phyloP scores from a whole-genome alignment of 2,888 invertebrate genomes.

The Argynnis bischoffii region DNA sequence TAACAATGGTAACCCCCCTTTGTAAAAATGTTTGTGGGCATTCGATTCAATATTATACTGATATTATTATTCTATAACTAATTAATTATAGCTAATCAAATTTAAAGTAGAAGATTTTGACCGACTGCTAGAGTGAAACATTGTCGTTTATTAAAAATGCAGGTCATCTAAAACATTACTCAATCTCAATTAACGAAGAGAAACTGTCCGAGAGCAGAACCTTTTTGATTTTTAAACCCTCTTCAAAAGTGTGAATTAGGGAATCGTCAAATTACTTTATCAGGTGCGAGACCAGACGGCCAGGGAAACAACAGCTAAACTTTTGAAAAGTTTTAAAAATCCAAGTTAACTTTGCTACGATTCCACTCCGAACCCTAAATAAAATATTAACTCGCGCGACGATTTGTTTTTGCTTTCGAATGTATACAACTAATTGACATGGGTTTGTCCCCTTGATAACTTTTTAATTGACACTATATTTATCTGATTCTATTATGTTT shows the following conservation, averaged over 20 bases:
- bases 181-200: constrained; percentile 60
- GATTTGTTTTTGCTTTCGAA: constrained; percentile 63
- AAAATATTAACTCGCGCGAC: constrained; percentile 68
- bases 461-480: constrained; percentile 31
- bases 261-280: constrained; percentile 78
- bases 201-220: constrained; percentile 43
- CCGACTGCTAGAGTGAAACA: not conserved
- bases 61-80: constrained; percentile 20
- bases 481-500: not conserved
- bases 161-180: constrained; percentile 58
- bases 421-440: constrained; percentile 71
- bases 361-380: constrained; percentile 59
- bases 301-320: constrained; percentile 64
- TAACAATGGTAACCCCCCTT: constrained; percentile 64
- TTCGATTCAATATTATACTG: constrained; percentile 8
- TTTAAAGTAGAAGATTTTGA: not conserved
- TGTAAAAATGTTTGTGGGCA: constrained; percentile 38
- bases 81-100: constrained; percentile 15
- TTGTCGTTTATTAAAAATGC: constrained; percentile 56
- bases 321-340: constrained; percentile 79
- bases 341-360: constrained; percentile 73
- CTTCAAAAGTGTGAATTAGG: constrained; percentile 78
- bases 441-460: constrained; percentile 48
- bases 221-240: constrained; percentile 72
- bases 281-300: constrained; percentile 70